Evolutionary conservation across 2,797 vertebrate species (phyloP).

Genomic region (Cetoscarus ocellatus): DNA sequence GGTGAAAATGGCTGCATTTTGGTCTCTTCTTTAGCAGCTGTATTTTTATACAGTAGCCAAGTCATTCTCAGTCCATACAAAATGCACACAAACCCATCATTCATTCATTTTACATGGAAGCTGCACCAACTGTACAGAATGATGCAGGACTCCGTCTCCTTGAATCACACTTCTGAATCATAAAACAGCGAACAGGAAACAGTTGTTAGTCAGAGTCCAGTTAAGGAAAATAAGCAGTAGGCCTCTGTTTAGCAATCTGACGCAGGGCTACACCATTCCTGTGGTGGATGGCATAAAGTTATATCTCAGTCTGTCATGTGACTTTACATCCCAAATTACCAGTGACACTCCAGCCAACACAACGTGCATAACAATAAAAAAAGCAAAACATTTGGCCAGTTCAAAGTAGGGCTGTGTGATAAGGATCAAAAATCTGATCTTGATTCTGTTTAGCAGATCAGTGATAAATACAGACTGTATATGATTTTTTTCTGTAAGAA

Average conservation of each 20-base stretch:
- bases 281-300: conserved; percentile 33
- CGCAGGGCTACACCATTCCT: conserved; percentile 38
- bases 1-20: neutral
- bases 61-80: neutral
- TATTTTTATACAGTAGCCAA: neutral
- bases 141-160: conserved; percentile 12
- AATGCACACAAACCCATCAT: conserved; percentile 12
- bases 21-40: conserved; percentile 22
- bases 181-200: conserved; percentile 16
- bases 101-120: neutral
- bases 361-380: conserved; percentile 11
- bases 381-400: neutral
- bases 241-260: conserved; percentile 33
- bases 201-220: conserved; percentile 20
- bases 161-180: conserved; percentile 37
- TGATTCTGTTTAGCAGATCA: no score
- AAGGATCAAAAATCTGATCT: no score
- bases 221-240: conserved; percentile 15
- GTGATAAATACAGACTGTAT: no score
- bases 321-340: conserved; percentile 10
- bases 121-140: neutral
- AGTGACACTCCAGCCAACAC: neutral
- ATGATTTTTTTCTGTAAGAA: no score
- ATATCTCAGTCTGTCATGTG: conserved; percentile 28
- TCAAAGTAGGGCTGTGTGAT: neutral